Evolutionary conservation across 1,140 invertebrate species (phyloP), one percentile per base, ranked within the genome.

Genomic region (Paralvinella palmiformis): DNA sequence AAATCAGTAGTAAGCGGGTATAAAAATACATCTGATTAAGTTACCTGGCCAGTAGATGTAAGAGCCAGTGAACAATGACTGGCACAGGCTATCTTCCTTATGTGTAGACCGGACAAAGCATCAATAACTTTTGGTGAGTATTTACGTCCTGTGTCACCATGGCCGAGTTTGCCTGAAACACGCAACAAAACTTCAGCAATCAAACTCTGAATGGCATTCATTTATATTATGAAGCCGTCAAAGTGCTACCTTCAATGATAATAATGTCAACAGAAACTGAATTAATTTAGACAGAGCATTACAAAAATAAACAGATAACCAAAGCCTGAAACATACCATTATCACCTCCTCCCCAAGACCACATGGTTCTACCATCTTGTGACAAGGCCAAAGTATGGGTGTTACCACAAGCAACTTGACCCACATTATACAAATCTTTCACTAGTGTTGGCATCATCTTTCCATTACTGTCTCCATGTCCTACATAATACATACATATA

Each of bases 51-150:
- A 48, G 91, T 91, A 70, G 91, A 86, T 22, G 92, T 94, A 1
- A 96, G 81, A 10, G 92, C 92, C 0, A 96, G 90, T 0, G 92
- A 95, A 78, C 94, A 95, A 76, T 96, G 94, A 35, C 92, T 94
- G 0, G 92, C 93, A 79, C 93, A 96, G 75, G 94, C 93, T 10
- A 96, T 92, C 81, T 95, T 95, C 29, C 92, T 85, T 1, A 96
- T 91, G 1, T 91, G 89, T 27, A 94, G 81, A 1, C 91, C 92
- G 52, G 88, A 88, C 15, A 96, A 80, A 41, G 89, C 90, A 72
- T 96, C 92, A 65, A 97, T 94, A 74, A 93, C 89, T 84, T 91
- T 88, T 2, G 94, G 93, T 60, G 75, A 76, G 55, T 75, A 76
- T 36, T 75, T 82, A 69, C 80, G 81, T 60, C 72, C 74, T 35